phyloP scores from a whole-genome alignment of 2,888 invertebrate species.

The Drosophila niveifrons region DNA sequence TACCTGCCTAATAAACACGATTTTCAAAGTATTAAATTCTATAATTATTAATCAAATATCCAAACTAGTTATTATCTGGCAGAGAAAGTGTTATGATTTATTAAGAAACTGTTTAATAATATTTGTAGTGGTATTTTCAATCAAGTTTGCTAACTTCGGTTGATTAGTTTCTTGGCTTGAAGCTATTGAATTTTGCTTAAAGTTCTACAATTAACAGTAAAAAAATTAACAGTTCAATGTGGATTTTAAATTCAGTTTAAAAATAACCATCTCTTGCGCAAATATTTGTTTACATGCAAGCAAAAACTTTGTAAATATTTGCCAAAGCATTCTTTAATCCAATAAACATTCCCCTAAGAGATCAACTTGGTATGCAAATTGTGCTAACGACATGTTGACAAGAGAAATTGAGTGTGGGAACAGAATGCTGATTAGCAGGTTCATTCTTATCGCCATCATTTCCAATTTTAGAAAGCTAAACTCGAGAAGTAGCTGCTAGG shows the following conservation, averaged over 20 bases:
- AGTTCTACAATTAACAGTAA: too few relatives aligned
- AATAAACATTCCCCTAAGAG: constrained; percentile 24
- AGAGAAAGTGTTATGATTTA: constrained; percentile 37
- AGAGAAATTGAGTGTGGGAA: constrained; percentile 74
- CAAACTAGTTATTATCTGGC: constrained; percentile 10
- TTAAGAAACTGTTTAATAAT: constrained; percentile 2
- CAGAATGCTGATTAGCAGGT: constrained; percentile 49
- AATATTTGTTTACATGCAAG: neutral
- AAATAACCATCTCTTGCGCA: too few relatives aligned
- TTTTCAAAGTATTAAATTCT: constrained; percentile 14
- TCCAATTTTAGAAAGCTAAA: constrained; percentile 32
- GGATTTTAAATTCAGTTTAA: too few relatives aligned
- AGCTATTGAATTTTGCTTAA: neutral
- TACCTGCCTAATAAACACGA: constrained; percentile 45
- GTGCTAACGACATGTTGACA: constrained; percentile 83
- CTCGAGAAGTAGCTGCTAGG: constrained; percentile 10
- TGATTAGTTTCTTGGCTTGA: neutral
- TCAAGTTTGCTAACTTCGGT: neutral
- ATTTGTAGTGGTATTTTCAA: neutral
- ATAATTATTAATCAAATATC: constrained; percentile 28
- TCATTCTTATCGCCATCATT: constrained; percentile 45
- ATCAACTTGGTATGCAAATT: constrained; percentile 75
- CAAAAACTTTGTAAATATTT: neutral
- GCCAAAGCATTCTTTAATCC: neutral
- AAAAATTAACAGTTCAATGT: too few relatives aligned